A percentile compares a stretch with the other conserved stretches of the same genome.
phyloP scores from a whole-genome alignment of 2,888 invertebrate genomes.

The Chalcosyrphus nemorum region DNA sequence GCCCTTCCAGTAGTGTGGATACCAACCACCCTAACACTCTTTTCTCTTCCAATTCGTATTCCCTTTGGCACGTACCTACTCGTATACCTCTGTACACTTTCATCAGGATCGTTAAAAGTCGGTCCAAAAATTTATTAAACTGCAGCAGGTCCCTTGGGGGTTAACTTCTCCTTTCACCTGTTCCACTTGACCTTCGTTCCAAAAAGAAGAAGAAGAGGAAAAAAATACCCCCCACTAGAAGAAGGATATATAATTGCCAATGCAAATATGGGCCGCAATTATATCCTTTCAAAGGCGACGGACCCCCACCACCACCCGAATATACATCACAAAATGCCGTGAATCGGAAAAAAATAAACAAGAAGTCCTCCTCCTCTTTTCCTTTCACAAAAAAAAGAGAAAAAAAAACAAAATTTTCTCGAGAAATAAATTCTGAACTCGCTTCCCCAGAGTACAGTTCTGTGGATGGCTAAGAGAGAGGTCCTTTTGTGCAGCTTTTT shows the following conservation, averaged over 20 bases:
- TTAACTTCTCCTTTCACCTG: constrained; percentile 48
- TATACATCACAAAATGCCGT: constrained; percentile 18
- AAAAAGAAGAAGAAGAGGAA: constrained; percentile 24
- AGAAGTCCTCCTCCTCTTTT: constrained; percentile 31
- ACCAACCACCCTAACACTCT: too few relatives aligned
- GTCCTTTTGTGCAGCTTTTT: constrained; percentile 42
- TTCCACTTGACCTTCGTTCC: constrained; percentile 49
- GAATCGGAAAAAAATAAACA: constrained; percentile 40
- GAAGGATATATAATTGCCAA: constrained; percentile 47
- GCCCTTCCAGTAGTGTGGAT: too few relatives aligned
- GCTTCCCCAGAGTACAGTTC: constrained; percentile 40
- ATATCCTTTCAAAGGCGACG: constrained; percentile 26
- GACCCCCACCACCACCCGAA: constrained; percentile 7
- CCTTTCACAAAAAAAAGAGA: too few relatives aligned
- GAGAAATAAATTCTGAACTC: constrained; percentile 51
- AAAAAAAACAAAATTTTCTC: constrained; percentile 41
- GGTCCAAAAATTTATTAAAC: constrained; percentile 5
- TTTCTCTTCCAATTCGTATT: too few relatives aligned
- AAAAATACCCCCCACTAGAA: not conserved
- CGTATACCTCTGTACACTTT: too few relatives aligned
- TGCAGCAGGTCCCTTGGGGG: constrained; percentile 15
- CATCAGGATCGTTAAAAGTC: too few relatives aligned
- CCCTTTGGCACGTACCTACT: too few relatives aligned
- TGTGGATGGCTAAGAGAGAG: constrained; percentile 34
- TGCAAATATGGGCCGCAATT: constrained; percentile 60